Conservation (phyloP, 2,888 invertebrate species). For the Drosophila neotestacea region DNA sequence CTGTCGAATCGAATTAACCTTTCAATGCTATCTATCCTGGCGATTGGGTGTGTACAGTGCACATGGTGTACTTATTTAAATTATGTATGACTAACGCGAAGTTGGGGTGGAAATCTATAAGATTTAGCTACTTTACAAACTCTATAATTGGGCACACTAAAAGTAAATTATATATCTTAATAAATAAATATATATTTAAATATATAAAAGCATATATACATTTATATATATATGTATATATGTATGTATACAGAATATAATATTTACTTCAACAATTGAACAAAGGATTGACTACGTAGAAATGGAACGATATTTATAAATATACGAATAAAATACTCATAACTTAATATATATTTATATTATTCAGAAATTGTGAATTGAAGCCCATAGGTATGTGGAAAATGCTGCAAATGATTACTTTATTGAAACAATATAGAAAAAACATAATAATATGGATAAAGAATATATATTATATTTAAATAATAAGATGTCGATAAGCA, state of each 20-base stretch:
- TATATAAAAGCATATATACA: too few relatives aligned
- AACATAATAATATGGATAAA: constrained; percentile 27
- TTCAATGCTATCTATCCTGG: constrained; percentile 15
- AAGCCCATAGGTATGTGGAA: constrained; percentile 61
- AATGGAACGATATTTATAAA: constrained; percentile 51
- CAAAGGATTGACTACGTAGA: constrained; percentile 38
- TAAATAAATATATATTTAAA: constrained; percentile 36
- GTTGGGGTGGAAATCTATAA: constrained; percentile 65
- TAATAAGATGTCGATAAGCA: constrained; percentile 34
- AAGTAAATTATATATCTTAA: constrained; percentile 38
- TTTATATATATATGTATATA: too few relatives aligned
- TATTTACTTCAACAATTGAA: constrained; percentile 56
- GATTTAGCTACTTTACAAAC: constrained; percentile 73
- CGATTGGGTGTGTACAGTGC: constrained; percentile 8
- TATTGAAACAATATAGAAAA: constrained; percentile 53
- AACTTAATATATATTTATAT: constrained; percentile 50
- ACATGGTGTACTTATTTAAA: constrained; percentile 26
- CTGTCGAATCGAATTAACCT: background rate
- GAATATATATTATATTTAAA: constrained; percentile 42
- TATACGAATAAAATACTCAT: constrained; percentile 46
- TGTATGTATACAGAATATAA: constrained; percentile 51
- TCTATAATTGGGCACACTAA: constrained; percentile 69
- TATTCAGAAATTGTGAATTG: constrained; percentile 52
- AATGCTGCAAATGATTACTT: constrained; percentile 80
- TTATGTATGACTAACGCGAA: constrained; percentile 23